Percentiles rank a stretch among this genome's conserved stretches.
Evolutionary conservation across 2,888 invertebrate genomes (phyloP).

Genomic region (Oscheius sp.): DNA sequence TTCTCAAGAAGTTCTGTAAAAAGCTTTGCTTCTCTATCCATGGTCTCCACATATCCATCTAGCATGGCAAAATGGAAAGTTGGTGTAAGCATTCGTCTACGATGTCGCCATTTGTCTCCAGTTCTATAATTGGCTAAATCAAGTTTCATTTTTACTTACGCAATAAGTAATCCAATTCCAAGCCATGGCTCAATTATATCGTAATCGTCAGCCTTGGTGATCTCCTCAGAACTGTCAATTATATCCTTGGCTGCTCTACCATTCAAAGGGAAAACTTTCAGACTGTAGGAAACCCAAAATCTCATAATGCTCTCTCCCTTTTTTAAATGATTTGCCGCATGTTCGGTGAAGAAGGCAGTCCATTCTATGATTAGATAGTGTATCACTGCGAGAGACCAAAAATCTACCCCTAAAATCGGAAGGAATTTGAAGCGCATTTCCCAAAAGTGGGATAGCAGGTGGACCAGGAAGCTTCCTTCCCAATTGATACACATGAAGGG

Average conservation of each 20-base stretch:
- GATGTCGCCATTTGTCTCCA: constrained; percentile 72
- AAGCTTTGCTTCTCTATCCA: constrained; percentile 31
- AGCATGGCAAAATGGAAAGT: constrained; percentile 74
- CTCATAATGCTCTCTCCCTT: constrained; percentile 8
- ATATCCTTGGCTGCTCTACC: constrained; percentile 45
- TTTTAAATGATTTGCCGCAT: constrained; percentile 1
- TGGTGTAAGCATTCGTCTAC: constrained; percentile 73
- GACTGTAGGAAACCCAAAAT: constrained; percentile 11
- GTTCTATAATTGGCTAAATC: constrained; percentile 67
- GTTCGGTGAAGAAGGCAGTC: not conserved
- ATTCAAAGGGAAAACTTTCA: constrained; percentile 17
- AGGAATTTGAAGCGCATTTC: constrained; percentile 20
- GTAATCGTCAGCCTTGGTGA: constrained; percentile 72
- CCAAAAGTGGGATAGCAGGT: constrained; percentile 2
- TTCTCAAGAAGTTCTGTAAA: constrained; percentile 27
- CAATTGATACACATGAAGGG: not conserved
- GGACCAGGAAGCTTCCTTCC: constrained; percentile 11
- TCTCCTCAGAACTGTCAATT: constrained; percentile 66
- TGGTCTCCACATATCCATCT: constrained; percentile 70
- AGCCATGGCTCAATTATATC: constrained; percentile 72
- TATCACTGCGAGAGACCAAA: not conserved
- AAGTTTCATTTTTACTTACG: constrained; percentile 8
- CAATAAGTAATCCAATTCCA: constrained; percentile 73
- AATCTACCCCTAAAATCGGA: not conserved
- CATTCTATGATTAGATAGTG: constrained; percentile 21